These are phyloP conservation scores for Saturnia pavonia DNA, from an alignment of 2,888 invertebrate genomes.

Conservation along the genomic window DNA sequence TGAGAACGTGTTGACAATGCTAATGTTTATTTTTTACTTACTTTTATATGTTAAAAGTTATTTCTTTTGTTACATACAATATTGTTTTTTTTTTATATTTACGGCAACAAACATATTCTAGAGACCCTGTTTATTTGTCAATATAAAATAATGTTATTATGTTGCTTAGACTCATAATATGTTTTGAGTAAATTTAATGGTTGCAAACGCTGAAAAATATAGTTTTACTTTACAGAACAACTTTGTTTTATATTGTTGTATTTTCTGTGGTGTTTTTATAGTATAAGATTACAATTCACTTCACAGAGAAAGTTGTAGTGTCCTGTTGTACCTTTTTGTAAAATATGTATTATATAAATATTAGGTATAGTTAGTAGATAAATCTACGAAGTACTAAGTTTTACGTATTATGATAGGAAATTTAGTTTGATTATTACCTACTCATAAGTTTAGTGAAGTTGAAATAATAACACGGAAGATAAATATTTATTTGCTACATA, in stretches of 20 bases:
- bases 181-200: background rate
- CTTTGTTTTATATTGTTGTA: background rate
- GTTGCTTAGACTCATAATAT: background rate
- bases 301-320: too few species aligned
- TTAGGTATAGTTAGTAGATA: background rate
- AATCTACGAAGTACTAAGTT: background rate
- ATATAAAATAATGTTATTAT: background rate
- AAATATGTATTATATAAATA: too few species aligned
- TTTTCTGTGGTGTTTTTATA: background rate
- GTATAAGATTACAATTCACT: background rate
- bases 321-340: too few species aligned
- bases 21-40: constrained; percentile 3
- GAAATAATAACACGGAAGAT: background rate
- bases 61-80: background rate
- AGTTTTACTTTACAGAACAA: background rate
- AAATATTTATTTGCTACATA: background rate
- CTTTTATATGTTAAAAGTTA: constrained; percentile 5
- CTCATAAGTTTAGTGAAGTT: background rate
- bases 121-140: background rate
- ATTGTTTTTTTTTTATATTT: background rate
- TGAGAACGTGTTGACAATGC: background rate
- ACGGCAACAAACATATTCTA: background rate
- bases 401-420: background rate
- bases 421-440: background rate
- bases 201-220: background rate